Conservation (phyloP, 1,140 invertebrate genomes). For the Drosophila novamexicana region DNA sequence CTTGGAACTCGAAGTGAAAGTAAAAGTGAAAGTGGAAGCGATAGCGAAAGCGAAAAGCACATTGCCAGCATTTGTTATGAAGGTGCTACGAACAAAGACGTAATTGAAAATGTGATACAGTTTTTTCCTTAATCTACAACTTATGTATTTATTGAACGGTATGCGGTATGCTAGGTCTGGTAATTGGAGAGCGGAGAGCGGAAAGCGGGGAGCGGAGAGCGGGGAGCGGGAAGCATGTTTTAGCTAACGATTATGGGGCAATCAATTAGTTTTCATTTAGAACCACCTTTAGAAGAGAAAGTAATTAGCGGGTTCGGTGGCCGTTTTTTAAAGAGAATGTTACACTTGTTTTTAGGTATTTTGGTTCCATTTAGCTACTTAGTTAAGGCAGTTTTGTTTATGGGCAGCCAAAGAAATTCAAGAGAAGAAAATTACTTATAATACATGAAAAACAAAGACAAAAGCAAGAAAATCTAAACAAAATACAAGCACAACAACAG, state of each 20-base stretch:
- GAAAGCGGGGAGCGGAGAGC: neutral
- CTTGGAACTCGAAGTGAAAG: neutral
- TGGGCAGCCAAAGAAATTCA: slow-evolving; percentile 19
- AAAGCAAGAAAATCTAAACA: slow-evolving; percentile 10
- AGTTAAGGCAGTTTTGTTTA: slow-evolving; percentile 21
- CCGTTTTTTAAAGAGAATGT: slow-evolving; percentile 14
- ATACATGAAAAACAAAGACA: slow-evolving; percentile 1
- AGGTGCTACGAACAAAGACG: slow-evolving; percentile 84
- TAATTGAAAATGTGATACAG: slow-evolving; percentile 84
- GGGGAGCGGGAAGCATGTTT: neutral
- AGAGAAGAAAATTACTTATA: neutral
- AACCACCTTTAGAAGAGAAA: neutral
- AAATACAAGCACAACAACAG: slow-evolving; percentile 16
- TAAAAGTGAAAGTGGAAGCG: neutral
- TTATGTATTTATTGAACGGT: slow-evolving; percentile 68
- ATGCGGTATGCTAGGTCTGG: slow-evolving; percentile 30
- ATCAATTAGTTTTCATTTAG: slow-evolving; percentile 19
- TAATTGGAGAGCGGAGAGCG: slow-evolving; percentile 8
- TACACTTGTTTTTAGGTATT: slow-evolving; percentile 25
- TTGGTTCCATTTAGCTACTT: slow-evolving; percentile 31
- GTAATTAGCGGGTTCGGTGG: neutral
- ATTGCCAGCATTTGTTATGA: slow-evolving; percentile 67
- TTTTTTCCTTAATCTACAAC: slow-evolving; percentile 74
- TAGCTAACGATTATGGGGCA: slow-evolving; percentile 34
- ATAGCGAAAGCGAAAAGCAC: slow-evolving; percentile 15